Base-by-base conservation (phyloP, 2,797 vertebrate species). In the Holocentrus rufus region DNA sequence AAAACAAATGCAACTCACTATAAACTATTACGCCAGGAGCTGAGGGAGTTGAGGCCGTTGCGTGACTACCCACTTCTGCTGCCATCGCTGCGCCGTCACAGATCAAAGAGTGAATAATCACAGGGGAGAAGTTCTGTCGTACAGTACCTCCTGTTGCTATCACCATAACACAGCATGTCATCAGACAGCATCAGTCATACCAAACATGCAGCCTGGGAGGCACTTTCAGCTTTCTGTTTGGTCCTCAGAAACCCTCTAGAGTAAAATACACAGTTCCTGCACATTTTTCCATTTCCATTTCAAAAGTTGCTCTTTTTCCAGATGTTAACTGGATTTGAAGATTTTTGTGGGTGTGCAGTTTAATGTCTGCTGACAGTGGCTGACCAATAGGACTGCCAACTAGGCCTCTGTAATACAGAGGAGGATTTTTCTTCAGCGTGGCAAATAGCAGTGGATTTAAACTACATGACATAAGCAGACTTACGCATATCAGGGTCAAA, bases 221-320 rank as follows among this genome's bases (percentile, higher is more conserved):
- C 47, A 57, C 22, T 7, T 64, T 61, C 65, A 15, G 69, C 64
- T 62, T 54, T 63, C 63, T 58, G 53, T 61, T 57, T n/a, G 1
- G 47, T n/a, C 65, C 69, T 61, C 81, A 71, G 74, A 81, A 42
- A 20, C 52, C 14, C 36, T 72, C 81, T 78, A 85, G 54, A 14
- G 2, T 69, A 55, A 75, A 81, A 77, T 20, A 60, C 49, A 77
- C 46, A 52, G 47, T 65, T 47, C 52, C 44, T 69, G 52, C 74
- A 39, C 57, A 57, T 83, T 83, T 27, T 81, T 83, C 66, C 70
- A 58, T 84, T 81, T 83, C 68, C 70, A 62, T 69, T 69, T 65
- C 55, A 59, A 34, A 52, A 50, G 7, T 76, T 85, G 80, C 77
- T 72, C 39, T 61, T 63, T 65, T 76, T 82, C 81, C 84, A 88